Conservation (phyloP, 2,797 vertebrate genomes). For the Characodon lateralis region DNA sequence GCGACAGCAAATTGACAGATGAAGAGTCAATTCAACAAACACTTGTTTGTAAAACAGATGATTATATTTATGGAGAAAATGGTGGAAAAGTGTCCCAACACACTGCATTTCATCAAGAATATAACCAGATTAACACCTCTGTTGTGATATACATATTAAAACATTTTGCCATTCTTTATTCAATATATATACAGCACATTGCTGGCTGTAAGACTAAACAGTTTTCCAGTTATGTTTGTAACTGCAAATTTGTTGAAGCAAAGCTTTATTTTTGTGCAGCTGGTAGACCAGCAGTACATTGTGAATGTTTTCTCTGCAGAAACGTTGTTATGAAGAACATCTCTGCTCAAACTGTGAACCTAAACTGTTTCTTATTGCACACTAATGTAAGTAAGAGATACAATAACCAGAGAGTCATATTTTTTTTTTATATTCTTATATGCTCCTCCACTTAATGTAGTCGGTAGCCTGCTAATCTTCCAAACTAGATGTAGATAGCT, state of each 20-base stretch:
- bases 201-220: neutral
- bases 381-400: slow-evolving; percentile 32
- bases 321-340: slow-evolving; percentile 23
- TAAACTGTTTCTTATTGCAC: slow-evolving; percentile 27
- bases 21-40: slow-evolving; percentile 19
- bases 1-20: slow-evolving; percentile 7
- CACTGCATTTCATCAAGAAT: neutral
- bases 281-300: neutral
- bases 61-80: neutral
- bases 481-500: slow-evolving; percentile 40
- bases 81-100: neutral
- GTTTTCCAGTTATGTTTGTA: neutral
- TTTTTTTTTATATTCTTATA: slow-evolving; percentile 10
- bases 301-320: slow-evolving; percentile 11
- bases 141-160: neutral
- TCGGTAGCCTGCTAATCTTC: slow-evolving; percentile 46
- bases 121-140: slow-evolving; percentile 1
- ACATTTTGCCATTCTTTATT: neutral
- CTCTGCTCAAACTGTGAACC: slow-evolving; percentile 32
- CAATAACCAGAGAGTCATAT: slow-evolving; percentile 10
- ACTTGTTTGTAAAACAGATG: neutral
- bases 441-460: slow-evolving; percentile 42
- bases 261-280: slow-evolving; percentile 2
- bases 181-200: neutral
- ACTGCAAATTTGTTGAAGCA: neutral